Percentiles rank a stretch among this genome's conserved stretches.
phyloP scores from a whole-genome alignment of 2,797 vertebrate species.

The Sarcophilus harrisii region DNA sequence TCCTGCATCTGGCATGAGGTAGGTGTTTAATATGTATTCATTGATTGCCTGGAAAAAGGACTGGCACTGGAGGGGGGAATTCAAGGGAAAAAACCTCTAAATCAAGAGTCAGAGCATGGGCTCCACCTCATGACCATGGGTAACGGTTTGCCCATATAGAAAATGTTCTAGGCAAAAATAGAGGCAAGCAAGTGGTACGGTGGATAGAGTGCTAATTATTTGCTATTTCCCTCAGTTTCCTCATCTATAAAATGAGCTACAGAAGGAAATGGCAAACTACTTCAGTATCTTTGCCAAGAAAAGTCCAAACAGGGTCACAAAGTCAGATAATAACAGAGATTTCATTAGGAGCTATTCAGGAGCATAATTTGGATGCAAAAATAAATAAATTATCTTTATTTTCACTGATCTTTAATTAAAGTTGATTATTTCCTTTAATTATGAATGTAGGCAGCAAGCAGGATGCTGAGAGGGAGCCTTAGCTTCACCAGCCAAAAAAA shows the following conservation, averaged over 20 bases:
- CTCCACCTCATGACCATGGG: not conserved
- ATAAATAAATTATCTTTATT: not conserved
- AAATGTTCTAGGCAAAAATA: not conserved
- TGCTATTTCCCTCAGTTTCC: not conserved
- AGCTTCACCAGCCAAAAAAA: not conserved
- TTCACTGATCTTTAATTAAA: not conserved
- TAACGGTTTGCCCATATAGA: not conserved
- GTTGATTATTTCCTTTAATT: not conserved
- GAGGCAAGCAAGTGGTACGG: not conserved
- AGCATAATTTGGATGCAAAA: not conserved
- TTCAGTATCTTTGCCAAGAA: not conserved
- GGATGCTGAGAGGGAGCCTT: not conserved
- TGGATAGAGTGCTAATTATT: not conserved
- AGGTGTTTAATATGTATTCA: not conserved
- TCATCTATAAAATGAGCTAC: not conserved
- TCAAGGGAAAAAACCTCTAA: not conserved
- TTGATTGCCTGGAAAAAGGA: not conserved
- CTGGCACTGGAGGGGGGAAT: too few species aligned
- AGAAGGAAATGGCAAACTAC: not conserved
- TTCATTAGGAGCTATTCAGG: not conserved
- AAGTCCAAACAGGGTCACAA: not conserved
- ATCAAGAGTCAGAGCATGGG: not conserved
- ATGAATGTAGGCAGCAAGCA: not conserved
- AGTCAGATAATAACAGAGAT: not conserved
- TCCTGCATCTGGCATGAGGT: rapidly evolving